Evolutionary conservation across 1,140 invertebrate genomes (phyloP).

Genomic region (Anastatus disparis): DNA sequence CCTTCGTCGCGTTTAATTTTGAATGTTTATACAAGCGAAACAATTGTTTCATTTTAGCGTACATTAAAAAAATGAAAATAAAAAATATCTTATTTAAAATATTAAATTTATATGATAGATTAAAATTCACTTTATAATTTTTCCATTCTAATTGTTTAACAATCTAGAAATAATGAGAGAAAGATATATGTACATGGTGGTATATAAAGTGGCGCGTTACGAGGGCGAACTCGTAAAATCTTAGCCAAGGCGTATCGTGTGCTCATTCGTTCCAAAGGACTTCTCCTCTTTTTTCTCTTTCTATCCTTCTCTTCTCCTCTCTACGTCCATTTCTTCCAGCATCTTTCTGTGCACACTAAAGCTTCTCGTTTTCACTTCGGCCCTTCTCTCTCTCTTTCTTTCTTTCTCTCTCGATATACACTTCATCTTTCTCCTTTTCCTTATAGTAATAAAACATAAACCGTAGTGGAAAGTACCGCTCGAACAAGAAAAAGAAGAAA

Average conservation of each 20-base stretch:
- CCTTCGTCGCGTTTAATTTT: too few species aligned
- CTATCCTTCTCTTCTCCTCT: neutral
- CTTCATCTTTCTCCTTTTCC: neutral
- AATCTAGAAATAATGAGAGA: neutral
- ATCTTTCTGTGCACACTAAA: too few species aligned
- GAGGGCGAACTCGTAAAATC: slow-evolving; percentile 33
- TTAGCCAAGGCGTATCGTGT: neutral
- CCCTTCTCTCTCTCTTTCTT: neutral
- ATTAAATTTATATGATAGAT: too few species aligned
- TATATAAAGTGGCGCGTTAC: slow-evolving; percentile 5
- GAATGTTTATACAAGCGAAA: too few species aligned
- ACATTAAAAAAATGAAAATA: too few species aligned
- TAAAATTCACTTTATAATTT: too few species aligned
- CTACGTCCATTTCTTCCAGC: neutral
- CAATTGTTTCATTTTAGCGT: too few species aligned
- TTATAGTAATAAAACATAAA: slow-evolving; percentile 26
- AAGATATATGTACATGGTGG: too few species aligned
- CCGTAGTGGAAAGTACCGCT: slow-evolving; percentile 33
- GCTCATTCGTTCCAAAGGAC: neutral
- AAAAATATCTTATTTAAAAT: too few species aligned
- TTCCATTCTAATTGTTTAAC: too few species aligned
- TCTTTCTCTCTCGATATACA: neutral
- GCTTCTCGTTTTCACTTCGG: neutral
- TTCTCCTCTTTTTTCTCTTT: neutral
- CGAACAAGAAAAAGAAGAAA: neutral